Evolutionary conservation across 2,888 invertebrate species (phyloP).

Genomic region (Eurytoma californica): DNA sequence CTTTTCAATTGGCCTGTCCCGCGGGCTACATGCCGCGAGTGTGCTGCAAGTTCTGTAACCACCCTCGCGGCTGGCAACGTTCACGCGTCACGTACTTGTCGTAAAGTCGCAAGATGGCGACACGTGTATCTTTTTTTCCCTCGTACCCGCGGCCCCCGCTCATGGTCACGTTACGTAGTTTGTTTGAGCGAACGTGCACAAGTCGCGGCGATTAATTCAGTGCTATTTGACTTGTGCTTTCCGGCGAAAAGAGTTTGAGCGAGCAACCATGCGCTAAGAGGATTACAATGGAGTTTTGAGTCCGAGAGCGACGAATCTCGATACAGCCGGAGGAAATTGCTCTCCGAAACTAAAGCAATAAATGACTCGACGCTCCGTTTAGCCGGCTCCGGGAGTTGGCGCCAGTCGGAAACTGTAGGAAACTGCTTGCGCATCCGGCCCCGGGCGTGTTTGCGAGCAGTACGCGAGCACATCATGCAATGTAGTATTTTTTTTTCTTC

Average conservation of each 20-base stretch:
- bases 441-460: too few species aligned
- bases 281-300: conserved; percentile 27
- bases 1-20: too few species aligned
- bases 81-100: conserved; percentile 38
- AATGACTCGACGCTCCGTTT: background rate
- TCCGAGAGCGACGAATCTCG: conserved; percentile 1
- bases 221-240: background rate
- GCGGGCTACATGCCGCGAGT: too few species aligned
- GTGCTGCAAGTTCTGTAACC: background rate
- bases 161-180: too few species aligned
- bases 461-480: too few species aligned
- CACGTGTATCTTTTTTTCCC: conserved; percentile 14
- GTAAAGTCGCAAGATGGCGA: conserved; percentile 41
- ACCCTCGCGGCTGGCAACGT: conserved; percentile 1
- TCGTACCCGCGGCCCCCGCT: too few species aligned
- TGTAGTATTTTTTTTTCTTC: too few species aligned
- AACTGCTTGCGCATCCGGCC: too few species aligned
- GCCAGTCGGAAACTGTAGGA: too few species aligned
- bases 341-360: conserved; percentile 39
- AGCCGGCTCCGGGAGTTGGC: too few species aligned
- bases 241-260: background rate
- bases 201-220: background rate
- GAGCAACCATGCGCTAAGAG: background rate
- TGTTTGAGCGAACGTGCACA: background rate
- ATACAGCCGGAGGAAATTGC: conserved; percentile 7